Conservation (phyloP, 2,797 vertebrate genomes). For the Parauchenoglanis ngamensis region DNA sequence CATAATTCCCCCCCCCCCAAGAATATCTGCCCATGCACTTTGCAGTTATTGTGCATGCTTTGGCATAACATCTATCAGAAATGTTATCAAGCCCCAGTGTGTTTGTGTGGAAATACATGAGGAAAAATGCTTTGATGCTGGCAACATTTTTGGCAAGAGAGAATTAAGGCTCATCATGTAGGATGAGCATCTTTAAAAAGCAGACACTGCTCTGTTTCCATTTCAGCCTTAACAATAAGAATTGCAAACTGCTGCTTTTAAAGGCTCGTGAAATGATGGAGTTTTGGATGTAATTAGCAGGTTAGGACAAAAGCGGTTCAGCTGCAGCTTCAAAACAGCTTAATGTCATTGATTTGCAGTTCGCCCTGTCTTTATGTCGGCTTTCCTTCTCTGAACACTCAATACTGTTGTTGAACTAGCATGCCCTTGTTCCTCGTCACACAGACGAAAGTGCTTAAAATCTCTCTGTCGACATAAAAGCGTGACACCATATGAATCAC, state of each 20-base stretch:
- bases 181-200: not conserved
- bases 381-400: not conserved
- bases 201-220: constrained; percentile 1
- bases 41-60: not conserved
- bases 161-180: not conserved
- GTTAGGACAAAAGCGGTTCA: constrained; percentile 41
- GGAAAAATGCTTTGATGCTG: constrained; percentile 20
- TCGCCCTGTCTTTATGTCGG: not conserved
- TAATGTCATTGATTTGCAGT: constrained; percentile 35
- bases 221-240: not conserved
- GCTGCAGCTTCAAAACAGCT: constrained; percentile 48
- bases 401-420: not conserved
- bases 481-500: constrained; percentile 2
- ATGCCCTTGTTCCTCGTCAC: not conserved
- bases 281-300: constrained; percentile 39
- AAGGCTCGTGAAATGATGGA: not conserved
- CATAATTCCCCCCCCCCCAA: not conserved
- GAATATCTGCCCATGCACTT: not conserved
- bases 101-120: not conserved
- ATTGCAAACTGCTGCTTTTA: constrained; percentile 11
- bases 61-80: constrained; percentile 20
- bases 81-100: constrained; percentile 16
- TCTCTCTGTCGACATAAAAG: not conserved
- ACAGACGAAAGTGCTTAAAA: not conserved
- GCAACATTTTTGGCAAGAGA: not conserved